Evolutionary conservation across 2,888 invertebrate species (phyloP), one percentile per base, ranked within the genome.

Genomic region (Orgyia antiqua): DNA sequence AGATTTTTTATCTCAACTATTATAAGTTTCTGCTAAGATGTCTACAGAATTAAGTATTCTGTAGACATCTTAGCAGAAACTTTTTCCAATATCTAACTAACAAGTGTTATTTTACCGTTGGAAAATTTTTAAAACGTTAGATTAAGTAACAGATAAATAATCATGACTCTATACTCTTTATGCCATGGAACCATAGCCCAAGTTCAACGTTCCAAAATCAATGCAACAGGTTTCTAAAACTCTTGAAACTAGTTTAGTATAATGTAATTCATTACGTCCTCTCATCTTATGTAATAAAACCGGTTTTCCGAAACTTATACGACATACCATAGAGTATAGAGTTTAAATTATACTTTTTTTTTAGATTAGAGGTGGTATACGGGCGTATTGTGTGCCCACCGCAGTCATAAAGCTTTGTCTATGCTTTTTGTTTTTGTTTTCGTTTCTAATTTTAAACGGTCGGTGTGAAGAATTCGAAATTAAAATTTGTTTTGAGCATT

Each of bases 321-420:
- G 31, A 32, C 33, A 29, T 32, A 24, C 31, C 32, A 35, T 24
- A 30, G 29, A 17, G 26, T n/a, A n/a, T n/a, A 30, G 28, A 28
- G 27, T 24, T 31, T 31, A 26, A 29, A 25, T 29, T 29, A 17
- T 34, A 17, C 36, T 36, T 39, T 45, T 36, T 39, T 38, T 35
- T 29, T 19, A 38, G 39, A 43, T 40, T 34, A 39, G 44, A 50
- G 47, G 42, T 46, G 37, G 52, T 33, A 66, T 66, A 65, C 57
- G 66, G 66, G 66, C 33, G 37, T 42, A 66, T 65, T 66, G 49
- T 54, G 40, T 42, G 42, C 29, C 42, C 53, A 58, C 66, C 65
- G 45, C 63, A 52, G 39, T 46, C 39, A 39, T 46, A 42, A 55
- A 52, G 42, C 50, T 39, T 53, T 51, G 52, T 61, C 57, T 58